Evolutionary conservation across 2,888 invertebrate species (phyloP), one percentile per base, ranked within the genome.

Genomic region (Temnothorax ravouxi): DNA sequence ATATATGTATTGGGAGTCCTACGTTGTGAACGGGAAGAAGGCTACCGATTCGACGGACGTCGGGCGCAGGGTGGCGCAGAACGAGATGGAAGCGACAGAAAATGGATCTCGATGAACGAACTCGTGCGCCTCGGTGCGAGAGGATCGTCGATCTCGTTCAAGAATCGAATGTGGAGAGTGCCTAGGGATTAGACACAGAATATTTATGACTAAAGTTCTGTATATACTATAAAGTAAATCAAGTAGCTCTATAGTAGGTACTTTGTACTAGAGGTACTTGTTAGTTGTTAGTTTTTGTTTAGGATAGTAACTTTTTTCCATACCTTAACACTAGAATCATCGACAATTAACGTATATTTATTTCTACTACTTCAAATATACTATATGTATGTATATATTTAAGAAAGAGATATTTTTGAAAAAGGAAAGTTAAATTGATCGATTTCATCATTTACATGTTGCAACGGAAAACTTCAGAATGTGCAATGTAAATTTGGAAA

Each of bases 1-100:
- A 79, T 79, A 59, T 72, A 79, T 79, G 77, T 44, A 77, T 77
- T 44, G 44, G 15, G 54, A 9, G 54, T 77, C 44, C 74, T 56
- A 25, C 18, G 5, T 71, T 29, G 67, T 6, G 54, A 9, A 34
- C 50, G 50, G 38, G 50, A 44, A 71, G 8, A 38, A 38, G 25
- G 25, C 25, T 54, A 71, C 52, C 52, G 34, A 52, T 2, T 41
- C 29, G 25, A 29, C 41, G 50, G 18, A 64, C 38, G 21, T 52
- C 8, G 15, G 18, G 5, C 5, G 5, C 3, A 59, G 21, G 38
- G 11, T 61, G n/a, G 21, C 13, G n/a, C 44, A 11, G 41, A 8
- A 76, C n/a, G 25, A 52, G 77, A 77, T 29, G 71, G n/a, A 38
- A 54, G 25, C 18, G 11, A 6, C 6, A 13, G 21, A n/a, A 29